A percentile compares a stretch with the other conserved stretches of the same genome.
phyloP scores from a whole-genome alignment of 2,888 invertebrate species.

The Germaria angustata region DNA sequence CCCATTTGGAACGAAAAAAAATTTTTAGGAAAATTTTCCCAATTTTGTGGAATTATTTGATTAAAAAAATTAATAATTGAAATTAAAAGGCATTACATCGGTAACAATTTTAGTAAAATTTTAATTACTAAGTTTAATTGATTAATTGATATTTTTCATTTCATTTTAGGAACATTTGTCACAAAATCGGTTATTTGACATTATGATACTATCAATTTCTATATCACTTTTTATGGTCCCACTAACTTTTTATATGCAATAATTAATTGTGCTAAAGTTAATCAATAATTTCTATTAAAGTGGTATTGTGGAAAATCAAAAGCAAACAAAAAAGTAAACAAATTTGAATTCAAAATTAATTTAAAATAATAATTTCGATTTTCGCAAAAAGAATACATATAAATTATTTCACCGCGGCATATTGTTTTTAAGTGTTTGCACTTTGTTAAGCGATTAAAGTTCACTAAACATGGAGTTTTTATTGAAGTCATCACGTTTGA shows the following conservation, averaged over 20 bases:
- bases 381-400: not conserved
- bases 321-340: too few relatives aligned
- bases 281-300: constrained; percentile 25
- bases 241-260: constrained; percentile 53
- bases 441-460: not conserved
- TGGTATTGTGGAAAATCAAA: constrained; percentile 16
- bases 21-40: not conserved
- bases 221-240: constrained; percentile 68
- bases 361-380: constrained; percentile 6
- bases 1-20: not conserved
- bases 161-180: constrained; percentile 77
- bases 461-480: constrained; percentile 78
- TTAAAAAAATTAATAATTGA: too few relatives aligned
- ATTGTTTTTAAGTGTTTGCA: constrained; percentile 3
- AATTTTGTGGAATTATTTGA: too few relatives aligned
- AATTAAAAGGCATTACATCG: constrained; percentile 47
- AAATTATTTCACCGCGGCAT: not conserved
- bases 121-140: not conserved
- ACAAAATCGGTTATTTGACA: constrained; percentile 77
- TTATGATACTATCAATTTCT: constrained; percentile 77
- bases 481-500: constrained; percentile 78
- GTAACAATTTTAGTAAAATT: constrained; percentile 15
- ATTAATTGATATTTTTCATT: constrained; percentile 47
- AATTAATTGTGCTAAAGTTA: constrained; percentile 9
- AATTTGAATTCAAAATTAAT: not conserved